These are phyloP conservation scores for Brienomyrus brachyistius DNA, from an alignment of 2,113 vertebrate species.

Conservation along the genomic window DNA sequence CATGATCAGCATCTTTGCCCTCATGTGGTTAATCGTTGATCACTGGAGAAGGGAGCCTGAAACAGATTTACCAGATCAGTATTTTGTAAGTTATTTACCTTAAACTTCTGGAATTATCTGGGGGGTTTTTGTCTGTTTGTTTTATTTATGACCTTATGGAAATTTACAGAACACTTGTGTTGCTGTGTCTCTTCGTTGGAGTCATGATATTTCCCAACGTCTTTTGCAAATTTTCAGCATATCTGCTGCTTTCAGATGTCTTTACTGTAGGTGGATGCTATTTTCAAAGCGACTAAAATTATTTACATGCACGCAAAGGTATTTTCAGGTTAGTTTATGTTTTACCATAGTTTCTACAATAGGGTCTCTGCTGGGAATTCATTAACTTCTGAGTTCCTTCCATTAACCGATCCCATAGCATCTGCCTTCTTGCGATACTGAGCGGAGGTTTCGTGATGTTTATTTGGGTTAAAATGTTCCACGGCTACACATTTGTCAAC, in stretches of 20 bases:
- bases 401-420: neutral
- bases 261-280: neutral
- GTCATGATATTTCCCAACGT: neutral
- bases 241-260: neutral
- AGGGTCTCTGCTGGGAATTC: neutral
- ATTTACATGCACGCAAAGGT: neutral
- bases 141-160: neutral
- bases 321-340: neutral
- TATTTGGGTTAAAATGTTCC: neutral
- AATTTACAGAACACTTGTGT: neutral
- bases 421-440: neutral
- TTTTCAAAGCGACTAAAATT: neutral
- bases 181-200: neutral
- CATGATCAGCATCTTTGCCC: neutral
- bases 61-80: neutral
- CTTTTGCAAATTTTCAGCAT: neutral
- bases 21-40: neutral
- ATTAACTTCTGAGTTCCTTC: neutral
- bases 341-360: neutral
- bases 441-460: neutral
- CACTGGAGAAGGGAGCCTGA: neutral
- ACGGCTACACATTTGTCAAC: neutral
- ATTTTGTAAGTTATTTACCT: slow-evolving; percentile 2
- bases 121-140: neutral
- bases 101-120: neutral